Evolutionary conservation across 2,888 invertebrate genomes (phyloP).

Genomic region (Leucophenga montana): DNA sequence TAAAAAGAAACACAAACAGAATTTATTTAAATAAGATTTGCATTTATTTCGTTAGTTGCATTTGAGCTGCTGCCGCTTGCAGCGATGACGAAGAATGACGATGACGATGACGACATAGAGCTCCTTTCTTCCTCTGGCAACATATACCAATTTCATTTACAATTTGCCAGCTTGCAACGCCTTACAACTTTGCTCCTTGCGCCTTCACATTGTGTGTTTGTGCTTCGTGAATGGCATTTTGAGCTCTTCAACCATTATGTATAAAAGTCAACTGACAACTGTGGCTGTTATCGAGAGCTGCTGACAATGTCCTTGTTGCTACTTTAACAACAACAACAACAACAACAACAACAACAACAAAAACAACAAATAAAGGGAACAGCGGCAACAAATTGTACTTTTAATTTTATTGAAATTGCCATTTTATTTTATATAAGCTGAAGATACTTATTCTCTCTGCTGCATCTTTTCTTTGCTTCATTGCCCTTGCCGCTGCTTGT

Average conservation of each 20-base stretch:
- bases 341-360: slow-evolving; percentile 11
- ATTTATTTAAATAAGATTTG: slow-evolving; percentile 65
- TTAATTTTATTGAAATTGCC: slow-evolving; percentile 53
- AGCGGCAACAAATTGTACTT: slow-evolving; percentile 44
- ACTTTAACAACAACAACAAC: slow-evolving; percentile 23
- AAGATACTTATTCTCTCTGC: neutral
- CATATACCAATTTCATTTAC: no score
- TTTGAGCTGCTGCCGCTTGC: slow-evolving; percentile 10
- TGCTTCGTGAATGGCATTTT: no score
- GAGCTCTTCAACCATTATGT: no score
- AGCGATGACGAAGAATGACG: no score
- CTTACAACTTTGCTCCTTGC: no score
- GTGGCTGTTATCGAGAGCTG: no score
- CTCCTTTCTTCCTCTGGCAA: no score
- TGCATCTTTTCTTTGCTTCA: no score
- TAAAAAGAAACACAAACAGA: slow-evolving; percentile 36
- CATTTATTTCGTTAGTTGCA: slow-evolving; percentile 54
- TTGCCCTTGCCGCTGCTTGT: no score
- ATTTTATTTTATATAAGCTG: slow-evolving; percentile 45
- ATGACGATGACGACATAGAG: neutral
- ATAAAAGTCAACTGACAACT: no score
- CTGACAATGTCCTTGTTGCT: slow-evolving; percentile 20
- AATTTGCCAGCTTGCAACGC: no score
- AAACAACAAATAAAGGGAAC: neutral
- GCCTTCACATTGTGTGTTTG: no score